These are phyloP conservation scores for Cyanocitta stelleri DNA, from an alignment of 2,113 vertebrate genomes.

Conservation along the genomic window DNA sequence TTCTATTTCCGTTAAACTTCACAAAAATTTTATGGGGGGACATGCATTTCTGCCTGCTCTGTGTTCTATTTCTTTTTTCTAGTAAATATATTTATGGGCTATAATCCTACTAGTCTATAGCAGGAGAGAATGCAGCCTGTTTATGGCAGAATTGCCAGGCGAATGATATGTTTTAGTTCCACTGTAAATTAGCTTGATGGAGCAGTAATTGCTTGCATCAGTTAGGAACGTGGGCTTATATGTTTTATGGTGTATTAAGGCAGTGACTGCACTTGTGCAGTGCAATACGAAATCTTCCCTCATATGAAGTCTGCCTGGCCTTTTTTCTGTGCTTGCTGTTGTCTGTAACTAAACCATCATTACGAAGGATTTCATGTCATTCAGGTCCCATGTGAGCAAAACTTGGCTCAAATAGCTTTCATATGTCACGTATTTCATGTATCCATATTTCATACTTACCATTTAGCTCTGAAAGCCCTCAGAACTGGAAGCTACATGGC, in stretches of 20 bases:
- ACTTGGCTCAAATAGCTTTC: background rate
- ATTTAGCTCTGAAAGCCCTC: background rate
- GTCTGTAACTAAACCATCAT: background rate
- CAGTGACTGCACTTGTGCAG: background rate
- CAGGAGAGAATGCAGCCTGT: background rate
- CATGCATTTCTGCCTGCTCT: background rate
- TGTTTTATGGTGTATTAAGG: slow-evolving; percentile 6
- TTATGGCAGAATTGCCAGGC: background rate
- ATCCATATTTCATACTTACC: background rate
- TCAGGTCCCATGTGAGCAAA: background rate
- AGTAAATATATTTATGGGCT: background rate
- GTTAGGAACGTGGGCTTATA: background rate
- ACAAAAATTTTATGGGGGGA: background rate
- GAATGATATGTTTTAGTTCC: slow-evolving; percentile 18
- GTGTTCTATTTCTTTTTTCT: background rate
- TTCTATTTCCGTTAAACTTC: background rate
- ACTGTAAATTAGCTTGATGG: slow-evolving; percentile 19
- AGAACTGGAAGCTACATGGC: background rate
- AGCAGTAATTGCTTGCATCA: slow-evolving; percentile 22
- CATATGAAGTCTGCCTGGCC: background rate
- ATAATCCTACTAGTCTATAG: background rate
- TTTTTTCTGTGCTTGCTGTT: background rate
- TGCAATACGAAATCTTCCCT: background rate
- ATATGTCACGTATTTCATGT: background rate
- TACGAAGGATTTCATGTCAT: background rate